phyloP scores from a whole-genome alignment of 2,888 invertebrate genomes.

The Coremacera marginata region DNA sequence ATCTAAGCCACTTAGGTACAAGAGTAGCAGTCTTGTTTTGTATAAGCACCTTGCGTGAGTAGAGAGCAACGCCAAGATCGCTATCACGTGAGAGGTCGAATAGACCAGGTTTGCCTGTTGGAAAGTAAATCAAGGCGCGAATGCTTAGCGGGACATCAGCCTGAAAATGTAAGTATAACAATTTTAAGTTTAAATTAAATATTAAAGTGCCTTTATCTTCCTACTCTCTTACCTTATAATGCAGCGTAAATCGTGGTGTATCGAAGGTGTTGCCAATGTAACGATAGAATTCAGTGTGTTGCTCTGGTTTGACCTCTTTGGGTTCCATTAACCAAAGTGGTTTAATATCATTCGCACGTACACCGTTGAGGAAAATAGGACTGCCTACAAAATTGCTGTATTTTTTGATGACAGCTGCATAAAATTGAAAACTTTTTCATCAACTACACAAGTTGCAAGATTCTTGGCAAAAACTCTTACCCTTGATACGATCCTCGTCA shows the following conservation, averaged over 20 bases:
- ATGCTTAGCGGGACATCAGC: constrained; percentile 86
- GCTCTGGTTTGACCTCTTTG: constrained; percentile 85
- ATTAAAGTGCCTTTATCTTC: too few species aligned
- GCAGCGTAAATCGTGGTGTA: constrained; percentile 88
- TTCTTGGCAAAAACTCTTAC: constrained; percentile 64
- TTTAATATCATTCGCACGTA: constrained; percentile 89
- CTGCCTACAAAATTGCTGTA: constrained; percentile 98
- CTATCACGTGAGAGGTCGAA: constrained; percentile 91
- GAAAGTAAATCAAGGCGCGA: constrained; percentile 90
- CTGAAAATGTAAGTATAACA: constrained; percentile 42
- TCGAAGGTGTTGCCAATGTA: constrained; percentile 90
- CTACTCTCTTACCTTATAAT: constrained; percentile 76
- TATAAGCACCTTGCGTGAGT: constrained; percentile 92
- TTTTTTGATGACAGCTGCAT: constrained; percentile 86
- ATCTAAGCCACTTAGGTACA: constrained; percentile 94
- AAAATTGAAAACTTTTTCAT: not conserved
- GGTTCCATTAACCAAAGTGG: constrained; percentile 95
- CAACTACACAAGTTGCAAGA: not conserved
- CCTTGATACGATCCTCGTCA: constrained; percentile 85
- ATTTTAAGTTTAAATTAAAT: too few species aligned
- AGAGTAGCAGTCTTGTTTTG: constrained; percentile 91
- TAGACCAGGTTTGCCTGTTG: constrained; percentile 91
- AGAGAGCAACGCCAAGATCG: constrained; percentile 88
- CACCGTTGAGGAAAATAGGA: constrained; percentile 91
- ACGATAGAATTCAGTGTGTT: constrained; percentile 94